These are phyloP conservation scores for Dryadula phaetusa DNA, from an alignment of 2,888 invertebrate genomes.

Conservation along the genomic window DNA sequence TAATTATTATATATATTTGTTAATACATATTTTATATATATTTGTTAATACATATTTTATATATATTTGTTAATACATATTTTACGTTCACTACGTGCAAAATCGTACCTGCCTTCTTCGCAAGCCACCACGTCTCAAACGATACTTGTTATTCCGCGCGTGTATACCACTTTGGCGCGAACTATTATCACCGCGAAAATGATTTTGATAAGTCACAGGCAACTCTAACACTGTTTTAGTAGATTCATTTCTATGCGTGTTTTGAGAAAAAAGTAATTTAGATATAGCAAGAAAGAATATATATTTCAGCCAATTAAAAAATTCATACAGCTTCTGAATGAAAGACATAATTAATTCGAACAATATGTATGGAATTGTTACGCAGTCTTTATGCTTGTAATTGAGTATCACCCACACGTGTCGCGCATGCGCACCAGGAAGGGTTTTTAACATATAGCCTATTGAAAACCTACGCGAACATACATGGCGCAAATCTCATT, in stretches of 20 bases:
- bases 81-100: neutral
- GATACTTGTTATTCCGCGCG: neutral
- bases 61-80: too few species aligned
- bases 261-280: conserved; percentile 27
- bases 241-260: conserved; percentile 21
- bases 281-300: conserved; percentile 30
- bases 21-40: too few species aligned
- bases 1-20: too few species aligned
- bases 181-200: conserved; percentile 1
- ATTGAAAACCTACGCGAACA: conserved; percentile 47
- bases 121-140: neutral
- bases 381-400: conserved; percentile 31
- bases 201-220: conserved; percentile 25
- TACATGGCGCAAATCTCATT: conserved; percentile 44
- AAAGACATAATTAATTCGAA: conserved; percentile 35
- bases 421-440: conserved; percentile 46
- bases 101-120: conserved; percentile 28
- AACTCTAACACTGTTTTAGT: conserved; percentile 7
- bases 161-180: conserved; percentile 17
- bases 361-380: conserved; percentile 12
- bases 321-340: conserved; percentile 18
- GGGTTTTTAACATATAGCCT: conserved; percentile 36
- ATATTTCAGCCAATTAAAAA: conserved; percentile 36
- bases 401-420: conserved; percentile 43
- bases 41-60: too few species aligned